Evolutionary conservation across 2,797 vertebrate genomes (phyloP).

Genomic region (Poeciliopsis infans): DNA sequence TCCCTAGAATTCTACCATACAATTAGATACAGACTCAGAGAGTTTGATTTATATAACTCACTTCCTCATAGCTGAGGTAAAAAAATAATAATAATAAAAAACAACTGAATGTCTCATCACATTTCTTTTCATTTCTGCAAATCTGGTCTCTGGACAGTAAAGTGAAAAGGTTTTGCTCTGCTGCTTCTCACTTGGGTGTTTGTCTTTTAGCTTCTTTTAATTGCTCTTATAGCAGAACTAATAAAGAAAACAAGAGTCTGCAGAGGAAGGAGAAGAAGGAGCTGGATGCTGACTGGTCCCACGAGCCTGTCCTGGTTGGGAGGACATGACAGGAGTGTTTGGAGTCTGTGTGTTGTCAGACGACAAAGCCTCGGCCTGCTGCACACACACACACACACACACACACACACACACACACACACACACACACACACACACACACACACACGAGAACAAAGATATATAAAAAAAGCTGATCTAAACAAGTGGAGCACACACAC

Average conservation of each 20-base stretch:
- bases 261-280: background rate
- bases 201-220: slow-evolving; percentile 1
- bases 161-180: background rate
- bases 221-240: background rate
- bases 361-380: slow-evolving; percentile 53
- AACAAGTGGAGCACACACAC: slow-evolving; percentile 24
- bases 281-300: slow-evolving; percentile 29
- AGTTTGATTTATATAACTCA: background rate
- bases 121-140: background rate
- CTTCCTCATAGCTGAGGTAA: background rate
- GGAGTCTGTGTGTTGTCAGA: slow-evolving; percentile 61
- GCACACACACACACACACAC: slow-evolving; percentile 25
- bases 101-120: background rate
- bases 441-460: slow-evolving; percentile 46
- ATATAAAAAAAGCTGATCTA: slow-evolving; percentile 33
- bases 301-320: slow-evolving; percentile 29
- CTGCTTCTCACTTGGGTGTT: background rate
- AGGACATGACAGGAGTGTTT: slow-evolving; percentile 51
- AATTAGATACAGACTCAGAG: background rate
- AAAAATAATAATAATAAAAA: background rate
- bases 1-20: no score
- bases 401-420: slow-evolving; percentile 19
- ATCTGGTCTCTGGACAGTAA: background rate
- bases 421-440: background rate
- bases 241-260: background rate